phyloP scores from a whole-genome alignment of 1,140 invertebrate species.

The Lasioglossum baleicum region DNA sequence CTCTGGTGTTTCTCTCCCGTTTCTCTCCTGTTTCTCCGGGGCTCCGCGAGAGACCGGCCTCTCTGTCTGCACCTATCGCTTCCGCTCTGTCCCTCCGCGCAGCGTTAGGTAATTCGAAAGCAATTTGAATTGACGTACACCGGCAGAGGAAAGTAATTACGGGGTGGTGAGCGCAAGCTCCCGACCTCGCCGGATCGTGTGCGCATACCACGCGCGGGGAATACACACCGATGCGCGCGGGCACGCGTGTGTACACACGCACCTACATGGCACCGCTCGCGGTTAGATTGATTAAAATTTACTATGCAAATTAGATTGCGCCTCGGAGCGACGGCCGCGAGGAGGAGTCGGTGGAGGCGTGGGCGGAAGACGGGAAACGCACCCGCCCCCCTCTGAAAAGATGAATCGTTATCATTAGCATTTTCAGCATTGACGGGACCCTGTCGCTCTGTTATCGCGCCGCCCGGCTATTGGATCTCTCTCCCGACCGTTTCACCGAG shows the following conservation, averaged over 20 bases:
- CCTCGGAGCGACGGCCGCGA: constrained; percentile 6
- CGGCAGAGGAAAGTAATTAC: constrained; percentile 74
- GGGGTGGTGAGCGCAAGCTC: constrained; percentile 55
- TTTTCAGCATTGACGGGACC: constrained; percentile 33
- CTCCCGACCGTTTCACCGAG: background rate
- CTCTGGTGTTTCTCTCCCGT: background rate
- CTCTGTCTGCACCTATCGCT: constrained; percentile 25
- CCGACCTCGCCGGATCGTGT: constrained; percentile 39
- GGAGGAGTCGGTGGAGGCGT: background rate
- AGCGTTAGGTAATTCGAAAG: constrained; percentile 72
- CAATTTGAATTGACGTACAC: constrained; percentile 74
- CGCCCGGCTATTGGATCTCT: constrained; percentile 12
- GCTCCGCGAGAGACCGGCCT: background rate
- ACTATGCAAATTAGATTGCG: constrained; percentile 70
- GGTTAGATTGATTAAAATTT: constrained; percentile 73
- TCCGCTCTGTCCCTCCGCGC: constrained; percentile 31
- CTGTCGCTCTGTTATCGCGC: constrained; percentile 20
- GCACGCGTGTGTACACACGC: constrained; percentile 4
- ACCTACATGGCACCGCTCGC: constrained; percentile 45
- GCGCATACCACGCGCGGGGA: constrained; percentile 10
- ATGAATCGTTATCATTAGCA: constrained; percentile 49
- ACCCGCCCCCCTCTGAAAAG: constrained; percentile 24
- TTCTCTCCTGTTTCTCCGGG: background rate
- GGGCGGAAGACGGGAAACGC: background rate
- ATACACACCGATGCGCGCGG: constrained; percentile 37